Evolutionary conservation across 2,113 vertebrate species (phyloP), one percentile per base, ranked within the genome.

Genomic region (Zosterops lateralis): DNA sequence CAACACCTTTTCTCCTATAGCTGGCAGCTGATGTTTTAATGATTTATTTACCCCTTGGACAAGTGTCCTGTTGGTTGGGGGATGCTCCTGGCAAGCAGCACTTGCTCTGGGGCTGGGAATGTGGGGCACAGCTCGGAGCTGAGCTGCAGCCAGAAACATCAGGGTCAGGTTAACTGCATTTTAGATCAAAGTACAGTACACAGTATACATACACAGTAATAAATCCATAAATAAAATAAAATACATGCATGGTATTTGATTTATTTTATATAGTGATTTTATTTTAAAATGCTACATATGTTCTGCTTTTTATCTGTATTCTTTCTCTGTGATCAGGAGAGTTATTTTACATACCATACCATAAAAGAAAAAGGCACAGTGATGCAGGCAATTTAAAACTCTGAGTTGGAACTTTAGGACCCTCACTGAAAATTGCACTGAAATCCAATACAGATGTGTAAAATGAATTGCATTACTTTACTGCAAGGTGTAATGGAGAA

Each of bases 221-320:
- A 75, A 82, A 68, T 42, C 15, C 9, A n/a, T 26, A 5, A 61
- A 61, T 31, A 25, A 73, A 44, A 73, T n/a, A 80, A 54, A 82
- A 44, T 53, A 38, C 34, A 40, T 40, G 17, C 15, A 28, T 3
- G 7, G 16, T 29, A 72, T 89, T 90, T 79, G 44, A 60, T 78
- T 87, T 14, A 92, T 68, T 77, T 81, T 54, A 70, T 8, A 61
- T 22, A 40, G 64, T 91, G 42, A 79, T 91, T 86, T 89, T 14
- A 71, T 85, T 92, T 96, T 84, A 9, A 51, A 85, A 91, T 64
- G 48, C 56, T 71, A 74, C 14, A n/a, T 62, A 81, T 18, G 15
- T 31, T 66, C 74, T 90, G 68, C 31, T 92, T 93, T 71, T 42
- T 72, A 79, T 79, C 31, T 67, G 72, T 7, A 95, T 71, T 36